phyloP scores from a whole-genome alignment of 2,113 vertebrate genomes.

The Zosterops lateralis region DNA sequence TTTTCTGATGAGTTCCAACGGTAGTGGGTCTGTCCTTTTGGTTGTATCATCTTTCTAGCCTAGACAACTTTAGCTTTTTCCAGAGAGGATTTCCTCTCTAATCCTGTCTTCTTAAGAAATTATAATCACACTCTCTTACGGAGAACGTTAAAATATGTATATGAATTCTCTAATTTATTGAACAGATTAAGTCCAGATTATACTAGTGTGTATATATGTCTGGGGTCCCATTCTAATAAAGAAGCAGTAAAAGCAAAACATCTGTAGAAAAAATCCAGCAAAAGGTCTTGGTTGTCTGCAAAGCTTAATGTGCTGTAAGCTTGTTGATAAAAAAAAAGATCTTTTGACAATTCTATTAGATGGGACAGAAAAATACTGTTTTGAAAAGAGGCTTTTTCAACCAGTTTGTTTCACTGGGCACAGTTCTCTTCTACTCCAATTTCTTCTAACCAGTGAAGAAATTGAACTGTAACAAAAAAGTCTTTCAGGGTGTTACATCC shows the following conservation, averaged over 20 bases:
- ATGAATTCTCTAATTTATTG: neutral
- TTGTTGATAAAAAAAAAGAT: neutral
- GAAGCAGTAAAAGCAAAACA: neutral
- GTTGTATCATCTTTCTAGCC: neutral
- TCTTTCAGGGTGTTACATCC: neutral
- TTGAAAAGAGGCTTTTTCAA: neutral
- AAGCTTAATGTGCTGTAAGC: neutral
- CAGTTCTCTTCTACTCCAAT: neutral
- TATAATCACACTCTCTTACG: neutral
- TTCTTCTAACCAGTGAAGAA: neutral
- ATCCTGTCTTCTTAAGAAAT: neutral
- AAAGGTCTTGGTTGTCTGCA: neutral
- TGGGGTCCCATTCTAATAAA: neutral
- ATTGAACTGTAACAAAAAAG: neutral
- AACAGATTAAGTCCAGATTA: neutral
- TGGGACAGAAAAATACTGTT: neutral
- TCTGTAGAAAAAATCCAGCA: neutral
- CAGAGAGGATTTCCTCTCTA: neutral
- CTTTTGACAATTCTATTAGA: neutral
- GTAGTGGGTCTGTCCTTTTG: neutral
- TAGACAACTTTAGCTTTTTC: neutral
- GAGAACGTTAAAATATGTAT: neutral
- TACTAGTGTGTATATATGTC: accelerated
- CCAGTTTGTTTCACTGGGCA: neutral
- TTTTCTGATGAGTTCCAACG: neutral